phyloP scores from a whole-genome alignment of 2,113 vertebrate species.

The Cheilinus undulatus region DNA sequence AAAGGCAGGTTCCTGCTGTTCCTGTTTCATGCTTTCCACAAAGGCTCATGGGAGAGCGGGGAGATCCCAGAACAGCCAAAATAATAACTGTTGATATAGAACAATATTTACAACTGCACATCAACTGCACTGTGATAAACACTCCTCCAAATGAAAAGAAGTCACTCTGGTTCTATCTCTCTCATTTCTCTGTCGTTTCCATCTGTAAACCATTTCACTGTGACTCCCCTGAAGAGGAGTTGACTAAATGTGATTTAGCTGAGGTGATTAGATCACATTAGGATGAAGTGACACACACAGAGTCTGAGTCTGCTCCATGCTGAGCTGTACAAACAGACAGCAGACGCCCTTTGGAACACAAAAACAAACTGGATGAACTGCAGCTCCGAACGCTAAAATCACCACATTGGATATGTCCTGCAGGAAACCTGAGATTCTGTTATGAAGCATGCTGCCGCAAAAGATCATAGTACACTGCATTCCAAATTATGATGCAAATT shows the following conservation, averaged over 20 bases:
- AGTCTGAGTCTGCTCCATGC: neutral
- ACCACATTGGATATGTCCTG: neutral
- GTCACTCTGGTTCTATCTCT: no score
- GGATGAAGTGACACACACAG: neutral
- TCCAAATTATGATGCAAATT: no score
- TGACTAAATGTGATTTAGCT: neutral
- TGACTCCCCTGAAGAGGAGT: neutral
- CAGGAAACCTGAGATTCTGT: neutral
- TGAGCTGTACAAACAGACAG: slow-evolving; percentile 24
- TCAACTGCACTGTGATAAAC: no score
- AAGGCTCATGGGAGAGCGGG: no score
- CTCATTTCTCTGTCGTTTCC: neutral
- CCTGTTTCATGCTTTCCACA: no score
- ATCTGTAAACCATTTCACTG: neutral
- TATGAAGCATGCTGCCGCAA: neutral
- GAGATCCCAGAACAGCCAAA: no score
- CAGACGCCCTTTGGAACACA: slow-evolving; percentile 54
- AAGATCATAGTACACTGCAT: neutral
- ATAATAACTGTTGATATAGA: no score
- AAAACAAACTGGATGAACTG: slow-evolving; percentile 39
- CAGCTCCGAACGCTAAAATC: neutral
- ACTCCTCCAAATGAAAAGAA: no score
- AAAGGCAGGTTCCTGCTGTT: no score
- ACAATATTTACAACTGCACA: no score
- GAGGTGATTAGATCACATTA: neutral